Percentiles rank a stretch among this genome's conserved stretches.
Evolutionary conservation across 2,888 invertebrate genomes (phyloP).

Genomic region (Brachylomia viminalis): DNA sequence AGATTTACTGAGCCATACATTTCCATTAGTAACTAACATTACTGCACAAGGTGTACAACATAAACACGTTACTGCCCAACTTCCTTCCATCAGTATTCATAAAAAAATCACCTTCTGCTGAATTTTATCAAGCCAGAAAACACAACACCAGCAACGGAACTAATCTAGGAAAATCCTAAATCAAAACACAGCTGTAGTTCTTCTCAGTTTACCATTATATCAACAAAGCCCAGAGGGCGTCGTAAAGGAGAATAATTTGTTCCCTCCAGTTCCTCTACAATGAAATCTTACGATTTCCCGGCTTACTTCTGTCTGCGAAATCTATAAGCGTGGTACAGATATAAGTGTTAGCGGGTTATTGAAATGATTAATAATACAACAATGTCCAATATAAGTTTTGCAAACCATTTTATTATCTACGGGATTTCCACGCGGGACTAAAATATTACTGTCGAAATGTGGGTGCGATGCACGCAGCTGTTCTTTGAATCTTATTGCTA

Average conservation of each 20-base stretch:
- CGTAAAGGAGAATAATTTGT: conserved; percentile 61
- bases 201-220: conserved; percentile 35
- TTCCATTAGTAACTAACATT: neutral
- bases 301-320: conserved; percentile 44
- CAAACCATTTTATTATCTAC: neutral
- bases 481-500: neutral
- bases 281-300: conserved; percentile 52
- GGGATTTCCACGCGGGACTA: neutral
- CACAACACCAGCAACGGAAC: neutral
- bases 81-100: neutral
- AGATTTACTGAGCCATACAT: neutral
- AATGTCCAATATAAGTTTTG: neutral
- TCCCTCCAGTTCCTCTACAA: conserved; percentile 39
- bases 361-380: neutral
- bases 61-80: too few relatives aligned
- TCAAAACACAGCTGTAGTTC: conserved; percentile 44
- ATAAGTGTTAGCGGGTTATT: conserved; percentile 9
- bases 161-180: conserved; percentile 44
- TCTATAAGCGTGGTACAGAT: conserved; percentile 30
- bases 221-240: conserved; percentile 47
- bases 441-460: neutral
- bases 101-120: neutral
- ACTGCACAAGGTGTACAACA: neutral
- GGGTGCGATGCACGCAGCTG: neutral
- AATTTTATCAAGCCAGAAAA: neutral